Conservation (phyloP, 2,888 invertebrate genomes). For the Drosophila barbarae region DNA sequence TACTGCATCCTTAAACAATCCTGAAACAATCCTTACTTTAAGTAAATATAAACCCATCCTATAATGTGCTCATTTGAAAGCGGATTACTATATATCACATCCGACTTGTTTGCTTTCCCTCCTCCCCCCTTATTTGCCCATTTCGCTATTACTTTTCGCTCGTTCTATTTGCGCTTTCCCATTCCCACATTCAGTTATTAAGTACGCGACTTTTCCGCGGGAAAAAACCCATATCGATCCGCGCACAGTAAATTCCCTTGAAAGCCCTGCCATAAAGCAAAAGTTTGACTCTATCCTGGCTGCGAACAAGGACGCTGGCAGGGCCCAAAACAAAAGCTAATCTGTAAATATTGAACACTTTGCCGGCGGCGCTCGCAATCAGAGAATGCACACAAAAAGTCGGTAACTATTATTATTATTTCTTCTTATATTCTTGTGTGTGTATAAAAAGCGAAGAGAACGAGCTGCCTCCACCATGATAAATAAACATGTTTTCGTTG, state of each 20-base stretch:
- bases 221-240: conserved; percentile 18
- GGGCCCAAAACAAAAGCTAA: conserved; percentile 45
- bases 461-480: conserved; percentile 11
- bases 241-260: conserved; percentile 4
- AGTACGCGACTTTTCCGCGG: not conserved
- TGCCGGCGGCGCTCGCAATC: conserved; percentile 47
- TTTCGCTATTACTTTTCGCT: not conserved
- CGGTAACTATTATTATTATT: conserved; percentile 43
- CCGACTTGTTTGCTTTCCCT: not conserved
- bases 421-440: conserved; percentile 23
- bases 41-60: not conserved
- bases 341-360: conserved; percentile 61
- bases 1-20: not conserved
- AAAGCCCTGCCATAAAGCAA: conserved; percentile 14
- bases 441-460: conserved; percentile 2
- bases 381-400: conserved; percentile 38
- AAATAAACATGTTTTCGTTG: conserved; percentile 32
- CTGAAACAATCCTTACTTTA: not conserved
- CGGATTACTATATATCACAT: conserved; percentile 10
- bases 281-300: conserved; percentile 28
- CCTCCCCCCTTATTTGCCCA: not conserved
- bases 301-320: conserved; percentile 42
- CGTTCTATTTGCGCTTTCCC: not conserved
- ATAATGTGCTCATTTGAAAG: conserved; percentile 1
- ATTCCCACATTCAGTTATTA: conserved; percentile 7